Percentiles rank a stretch among this genome's conserved stretches.
Evolutionary conservation across 2,888 invertebrate species (phyloP).

Genomic region (Rambutsinella grinnellia): DNA sequence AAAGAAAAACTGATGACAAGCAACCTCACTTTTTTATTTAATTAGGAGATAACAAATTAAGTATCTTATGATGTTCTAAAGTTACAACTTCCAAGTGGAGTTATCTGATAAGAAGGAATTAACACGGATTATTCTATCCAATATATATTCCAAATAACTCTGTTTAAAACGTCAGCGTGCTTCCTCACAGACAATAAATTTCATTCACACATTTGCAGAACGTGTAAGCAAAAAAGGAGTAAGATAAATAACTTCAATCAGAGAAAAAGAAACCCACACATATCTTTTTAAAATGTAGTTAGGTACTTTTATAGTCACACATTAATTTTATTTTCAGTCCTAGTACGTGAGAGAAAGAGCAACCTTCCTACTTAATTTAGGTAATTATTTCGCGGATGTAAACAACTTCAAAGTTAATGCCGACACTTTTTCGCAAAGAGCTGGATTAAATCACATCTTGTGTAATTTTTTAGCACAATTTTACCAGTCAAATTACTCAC

Average conservation of each 20-base stretch:
- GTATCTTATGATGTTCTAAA: neutral
- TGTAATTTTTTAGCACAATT: neutral
- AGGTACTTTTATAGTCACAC: neutral
- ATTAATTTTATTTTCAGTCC: neutral
- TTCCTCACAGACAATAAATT: no score
- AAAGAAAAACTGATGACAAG: no score
- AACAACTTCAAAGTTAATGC: neutral
- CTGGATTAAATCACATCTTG: neutral
- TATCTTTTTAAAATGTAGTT: no score
- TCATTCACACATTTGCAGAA: neutral
- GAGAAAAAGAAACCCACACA: no score
- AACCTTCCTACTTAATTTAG: neutral
- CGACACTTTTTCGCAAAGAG: neutral
- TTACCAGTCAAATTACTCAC: neutral
- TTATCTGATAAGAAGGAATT: no score
- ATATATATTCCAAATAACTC: no score
- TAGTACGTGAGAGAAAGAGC: neutral
- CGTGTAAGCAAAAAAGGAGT: no score
- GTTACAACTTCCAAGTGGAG: no score
- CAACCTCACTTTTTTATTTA: neutral
- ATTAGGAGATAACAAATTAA: neutral
- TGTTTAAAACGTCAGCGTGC: no score
- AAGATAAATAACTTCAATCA: neutral
- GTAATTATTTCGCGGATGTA: neutral
- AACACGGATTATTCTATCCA: neutral